phyloP scores from a whole-genome alignment of 2,113 vertebrate species.

The Semnornis frantzii region DNA sequence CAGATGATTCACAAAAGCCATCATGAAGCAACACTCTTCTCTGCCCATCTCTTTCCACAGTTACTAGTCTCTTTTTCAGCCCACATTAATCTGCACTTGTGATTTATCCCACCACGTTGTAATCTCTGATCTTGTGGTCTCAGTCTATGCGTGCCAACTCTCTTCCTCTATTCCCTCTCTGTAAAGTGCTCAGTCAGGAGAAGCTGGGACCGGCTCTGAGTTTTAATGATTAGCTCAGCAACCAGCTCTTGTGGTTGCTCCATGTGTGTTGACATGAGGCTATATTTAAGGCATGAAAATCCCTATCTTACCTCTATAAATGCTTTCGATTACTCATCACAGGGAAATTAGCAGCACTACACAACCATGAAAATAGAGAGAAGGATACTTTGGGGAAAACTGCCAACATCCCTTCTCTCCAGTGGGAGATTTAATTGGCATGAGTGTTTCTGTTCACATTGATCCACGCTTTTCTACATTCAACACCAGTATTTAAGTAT shows the following conservation, averaged over 20 bases:
- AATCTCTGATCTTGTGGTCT: neutral
- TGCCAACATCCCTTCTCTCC: neutral
- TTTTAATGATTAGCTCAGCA: slow-evolving; percentile 18
- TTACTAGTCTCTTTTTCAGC: neutral
- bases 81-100: neutral
- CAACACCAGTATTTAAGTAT: neutral
- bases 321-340: neutral
- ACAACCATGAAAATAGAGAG: neutral
- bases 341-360: slow-evolving; percentile 7
- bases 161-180: neutral
- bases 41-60: neutral
- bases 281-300: slow-evolving; percentile 41
- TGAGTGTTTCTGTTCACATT: neutral
- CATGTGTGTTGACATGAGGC: neutral
- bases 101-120: neutral
- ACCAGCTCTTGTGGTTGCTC: neutral
- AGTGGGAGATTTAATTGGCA: slow-evolving; percentile 1
- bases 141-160: neutral
- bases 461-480: neutral
- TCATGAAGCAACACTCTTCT: neutral
- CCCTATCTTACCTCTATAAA: slow-evolving; percentile 14
- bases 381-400: neutral
- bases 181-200: neutral
- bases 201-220: neutral
- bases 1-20: rapidly evolving